Base-by-base conservation (phyloP, 2,113 vertebrate species). In the Sceloporus undulatus region DNA sequence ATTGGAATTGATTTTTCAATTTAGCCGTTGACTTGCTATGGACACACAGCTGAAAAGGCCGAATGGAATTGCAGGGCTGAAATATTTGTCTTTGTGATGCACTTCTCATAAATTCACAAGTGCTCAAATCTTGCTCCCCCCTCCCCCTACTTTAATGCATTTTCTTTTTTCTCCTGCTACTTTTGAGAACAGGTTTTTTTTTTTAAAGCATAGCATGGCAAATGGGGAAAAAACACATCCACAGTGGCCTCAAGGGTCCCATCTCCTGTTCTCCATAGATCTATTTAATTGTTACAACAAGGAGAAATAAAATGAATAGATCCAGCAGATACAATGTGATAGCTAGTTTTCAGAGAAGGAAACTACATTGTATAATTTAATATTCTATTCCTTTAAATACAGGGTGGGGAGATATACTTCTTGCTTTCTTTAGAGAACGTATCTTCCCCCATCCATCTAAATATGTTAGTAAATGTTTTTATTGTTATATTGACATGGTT, bases 1-100 rank as follows among this genome's bases (percentile, higher is more conserved):
- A 99, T 99, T 98, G 98, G 98, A 99, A 99, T 99, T 98, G 98
- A 99, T 99, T 99, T 99, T 99, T 99, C 98, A 99, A 98, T 99
- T 99, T 99, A 98, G 98, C 96, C 94, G 96, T 98, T 98, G 98
- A 99, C 98, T 97, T 98, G 97, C 97, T 98, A 97, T 96, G 98
- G 98, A 99, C 98, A 98, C 97, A 97, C 97, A 97, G 97, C 97
- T 96, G 96, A 97, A 97, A 95, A 97, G 97, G 96, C 97, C 97
- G 97, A 98, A 97, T 97, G 95, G 97, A 98, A 98, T 96, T 96
- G 96, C 96, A 94, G 96, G 96, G 96, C 96, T 97, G 95, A 97
- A 98, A 98, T 98, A 98, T 98, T 97, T 98, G 97, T 98, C 98
- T 97, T 97, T 96, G 97, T 97, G 95, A 97, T 96, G 93, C 88